Base-by-base conservation (phyloP, 2,113 vertebrate species). In the Eurypyga helias region DNA sequence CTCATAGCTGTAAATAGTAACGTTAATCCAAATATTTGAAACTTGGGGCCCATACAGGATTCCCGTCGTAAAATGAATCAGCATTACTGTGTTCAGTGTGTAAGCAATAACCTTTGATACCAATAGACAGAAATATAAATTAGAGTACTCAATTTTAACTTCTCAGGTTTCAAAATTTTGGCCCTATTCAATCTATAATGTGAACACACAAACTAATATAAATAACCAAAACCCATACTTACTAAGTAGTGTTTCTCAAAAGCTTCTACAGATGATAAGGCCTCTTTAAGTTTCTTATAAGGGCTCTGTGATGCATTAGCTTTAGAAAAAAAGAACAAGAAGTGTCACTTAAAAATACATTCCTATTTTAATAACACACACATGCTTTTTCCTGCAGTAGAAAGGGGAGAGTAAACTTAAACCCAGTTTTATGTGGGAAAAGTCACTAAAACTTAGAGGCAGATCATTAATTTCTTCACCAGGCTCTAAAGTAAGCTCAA, bases 221-320 rank as follows among this genome's bases (percentile, higher is more conserved):
- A 93, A 70, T 19, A 69, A 38, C 19, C 21, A 62, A 15, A 49
- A 14, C 4, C 36, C 10, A 89, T 84, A 97, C 99, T 99, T 97
- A 99, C 99, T 96, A 99, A 98, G 96, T 99, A 99, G 96, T 99
- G 99, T 92, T 99, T 99, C 97, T 99, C 99, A 98, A 99, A 99
- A 69, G 99, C 98, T 97, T 99, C 99, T 78, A 99, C 99, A 11
- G 99, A 99, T 4, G 99, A 99, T 87, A 99, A 97, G 19, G 99
- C 99, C 97, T 99, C 99, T 94, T 99, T 99, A 62, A 99, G 99
- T 96, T 99, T 99, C 97, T 99, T 99, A 70, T 99, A 99, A 17
- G 99, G 99, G 96, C 99, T 99, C 97, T 99, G 99, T 90, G 99
- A 98, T 93, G 99, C 98, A 97, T 98, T 99, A 25, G 98, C 99